Evolutionary conservation across 2,113 vertebrate genomes (phyloP), one percentile per base, ranked within the genome.

Genomic region (Camelus dromedarius): DNA sequence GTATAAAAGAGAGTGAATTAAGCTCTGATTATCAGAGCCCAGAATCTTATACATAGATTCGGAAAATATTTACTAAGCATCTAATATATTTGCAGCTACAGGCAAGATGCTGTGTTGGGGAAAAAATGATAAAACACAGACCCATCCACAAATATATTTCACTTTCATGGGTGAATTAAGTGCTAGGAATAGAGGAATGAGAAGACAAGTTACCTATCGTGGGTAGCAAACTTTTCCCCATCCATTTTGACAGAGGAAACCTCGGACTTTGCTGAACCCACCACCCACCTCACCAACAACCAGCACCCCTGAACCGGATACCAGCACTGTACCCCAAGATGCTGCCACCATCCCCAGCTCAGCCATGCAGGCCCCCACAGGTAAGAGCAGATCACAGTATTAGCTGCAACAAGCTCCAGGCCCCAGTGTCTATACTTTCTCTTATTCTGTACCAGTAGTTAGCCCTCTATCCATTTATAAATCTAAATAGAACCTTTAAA

Each of bases 261-360:
- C 99, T 79, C 99, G 99, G 89, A 99, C 99, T 98, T 98, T 99
- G 96, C 98, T 99, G 98, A 99, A 99, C 98, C 99, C 99, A 96
- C 98, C 99, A 97, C 99, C 99, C 98, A 99, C 99, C 58, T 99
- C 99, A 97, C 99, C 99, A 97, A 99, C 99, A 98, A 99, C 99
- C 98, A 99, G 99, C 99, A 99, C 99, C 79, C 99, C 99, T 93
- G 99, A 99, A 96, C 99, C 99, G 66, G 99, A 99, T 98, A 99
- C 99, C 98, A 99, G 99, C 99, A 99, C 99, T 97, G 99, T 99
- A 91, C 99, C 99, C 92, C 98, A 99, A 98, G 99, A 99, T 97
- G 99, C 99, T 80, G 99, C 99, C 97, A 99, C 99, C 97, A 99
- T 99, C 98, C 99, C 99, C 98, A 99, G 98, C 97, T 99, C 99